These are phyloP conservation scores for Volucella inflata DNA, from an alignment of 2,888 invertebrate species.

Conservation along the genomic window DNA sequence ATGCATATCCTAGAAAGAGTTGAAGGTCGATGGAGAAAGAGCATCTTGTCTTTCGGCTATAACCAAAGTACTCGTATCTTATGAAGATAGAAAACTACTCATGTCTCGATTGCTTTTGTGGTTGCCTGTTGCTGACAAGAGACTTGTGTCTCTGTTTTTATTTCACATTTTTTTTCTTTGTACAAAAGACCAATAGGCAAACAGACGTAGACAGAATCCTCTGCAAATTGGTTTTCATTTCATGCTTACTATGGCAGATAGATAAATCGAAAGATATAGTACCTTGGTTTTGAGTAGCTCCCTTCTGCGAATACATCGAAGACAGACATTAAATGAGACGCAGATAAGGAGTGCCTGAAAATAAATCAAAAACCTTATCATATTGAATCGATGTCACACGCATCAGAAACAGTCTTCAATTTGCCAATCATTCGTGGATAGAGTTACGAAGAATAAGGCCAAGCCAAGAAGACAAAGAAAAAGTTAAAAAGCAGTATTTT, in stretches of 20 bases:
- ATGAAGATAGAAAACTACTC: conserved; percentile 15
- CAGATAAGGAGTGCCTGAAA: conserved; percentile 63
- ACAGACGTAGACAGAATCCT: conserved; percentile 12
- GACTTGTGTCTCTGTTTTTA: conserved; percentile 24
- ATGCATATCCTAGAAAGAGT: conserved; percentile 49
- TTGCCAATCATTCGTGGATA: conserved; percentile 65
- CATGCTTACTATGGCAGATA: conserved; percentile 50
- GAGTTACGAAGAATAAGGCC: conserved; percentile 58
- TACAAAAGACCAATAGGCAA: neutral
- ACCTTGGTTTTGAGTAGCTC: conserved; percentile 41
- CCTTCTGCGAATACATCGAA: conserved; percentile 46
- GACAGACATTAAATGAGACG: conserved; percentile 41
- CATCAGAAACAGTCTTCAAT: conserved; percentile 65
- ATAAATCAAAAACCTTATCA: conserved; percentile 72
- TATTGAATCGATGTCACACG: conserved; percentile 66
- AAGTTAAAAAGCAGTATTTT: conserved; percentile 62
- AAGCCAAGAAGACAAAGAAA: conserved; percentile 43
- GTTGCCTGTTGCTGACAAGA: conserved; percentile 62
- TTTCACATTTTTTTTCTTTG: conserved; percentile 16
- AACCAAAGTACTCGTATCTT: conserved; percentile 42
- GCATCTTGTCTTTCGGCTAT: conserved; percentile 48
- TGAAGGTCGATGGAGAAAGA: conserved; percentile 25
- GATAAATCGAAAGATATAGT: conserved; percentile 72
- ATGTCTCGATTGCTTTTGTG: conserved; percentile 37
- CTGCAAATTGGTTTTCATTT: conserved; percentile 57